Evolutionary conservation across 1,140 invertebrate genomes (phyloP), one percentile per base, ranked within the genome.

Genomic region (Phenacoccus solenopsis): DNA sequence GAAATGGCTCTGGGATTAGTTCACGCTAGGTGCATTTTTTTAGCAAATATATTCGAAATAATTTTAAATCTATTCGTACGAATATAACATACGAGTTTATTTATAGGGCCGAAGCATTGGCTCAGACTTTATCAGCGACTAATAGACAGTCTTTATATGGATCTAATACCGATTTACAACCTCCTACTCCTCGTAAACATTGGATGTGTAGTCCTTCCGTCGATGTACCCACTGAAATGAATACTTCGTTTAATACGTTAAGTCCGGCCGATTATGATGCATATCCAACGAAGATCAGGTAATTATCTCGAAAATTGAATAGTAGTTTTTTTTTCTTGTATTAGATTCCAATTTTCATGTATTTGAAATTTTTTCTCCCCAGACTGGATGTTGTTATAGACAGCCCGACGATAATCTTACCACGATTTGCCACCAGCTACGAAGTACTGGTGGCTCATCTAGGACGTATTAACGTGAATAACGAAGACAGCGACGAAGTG

Each of bases 1-100:
- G 94, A 97, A 79, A 93, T 97, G 85, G 94, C 94, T 13, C 87
- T 91, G 69, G 93, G 91, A 25, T 83, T 97, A 59, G 93, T 96
- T 0, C 88, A 90, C 71, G 85, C 88, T 22, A 83, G 85, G 79
- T 81, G 20, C 69, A 67, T 67, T 71, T 28, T 32, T 28, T 59
- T 25, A 28, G 24, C 30, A n/a, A n/a, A n/a, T n/a, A n/a, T n/a
- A 64, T 28, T 16, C 30, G n/a, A n/a, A 64, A 71, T 67, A 7
- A 69, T 28, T 68, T 68, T 7, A 25, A 5, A 27, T 25, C 13
- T 24, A 5, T 24, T 27, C 9, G 9, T 38, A 38, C n/a, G 32
- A 10, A 64, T 24, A 64, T 24, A 24, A 5, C n/a, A 10, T 64
- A 10, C 21, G 59, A 27, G n/a, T 38, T 38, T 68, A 10, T 69